Conservation (phyloP, 2,113 vertebrate species). For the Elgaria multicarinata region DNA sequence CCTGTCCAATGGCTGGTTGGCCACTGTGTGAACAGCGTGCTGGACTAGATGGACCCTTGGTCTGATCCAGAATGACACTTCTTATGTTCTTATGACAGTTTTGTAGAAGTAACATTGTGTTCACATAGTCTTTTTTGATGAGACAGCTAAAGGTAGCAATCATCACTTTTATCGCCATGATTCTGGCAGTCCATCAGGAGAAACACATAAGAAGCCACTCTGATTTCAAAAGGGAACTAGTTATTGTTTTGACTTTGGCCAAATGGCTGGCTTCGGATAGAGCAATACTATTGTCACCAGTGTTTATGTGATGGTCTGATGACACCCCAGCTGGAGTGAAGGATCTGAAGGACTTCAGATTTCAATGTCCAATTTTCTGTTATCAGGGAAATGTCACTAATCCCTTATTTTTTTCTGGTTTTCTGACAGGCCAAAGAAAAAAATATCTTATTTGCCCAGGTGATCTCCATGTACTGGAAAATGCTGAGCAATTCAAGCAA, state of each 20-base stretch:
- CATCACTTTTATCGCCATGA: neutral
- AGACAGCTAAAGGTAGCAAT: neutral
- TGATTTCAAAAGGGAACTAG: neutral
- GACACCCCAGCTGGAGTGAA: accelerated
- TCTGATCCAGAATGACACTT: no score
- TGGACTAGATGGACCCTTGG: no score
- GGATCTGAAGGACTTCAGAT: neutral
- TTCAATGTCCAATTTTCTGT: neutral
- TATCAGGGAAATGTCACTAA: constrained; percentile 12
- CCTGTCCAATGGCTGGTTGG: no score
- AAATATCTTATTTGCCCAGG: constrained; percentile 78
- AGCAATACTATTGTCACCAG: neutral
- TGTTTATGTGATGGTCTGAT: accelerated
- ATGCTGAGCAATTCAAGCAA: constrained; percentile 64
- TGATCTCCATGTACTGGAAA: constrained; percentile 77
- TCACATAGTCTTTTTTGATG: neutral
- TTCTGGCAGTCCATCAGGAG: neutral
- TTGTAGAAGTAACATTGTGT: neutral
- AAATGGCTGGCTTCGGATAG: accelerated
- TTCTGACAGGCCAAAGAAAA: constrained; percentile 75
- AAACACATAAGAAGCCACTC: neutral
- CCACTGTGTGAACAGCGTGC: no score
- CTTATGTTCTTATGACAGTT: no score
- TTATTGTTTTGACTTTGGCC: constrained; percentile 12
- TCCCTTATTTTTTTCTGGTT: constrained; percentile 39